These are phyloP conservation scores for Vultur gryphus DNA, from an alignment of 2,797 vertebrate species.

Conservation along the genomic window DNA sequence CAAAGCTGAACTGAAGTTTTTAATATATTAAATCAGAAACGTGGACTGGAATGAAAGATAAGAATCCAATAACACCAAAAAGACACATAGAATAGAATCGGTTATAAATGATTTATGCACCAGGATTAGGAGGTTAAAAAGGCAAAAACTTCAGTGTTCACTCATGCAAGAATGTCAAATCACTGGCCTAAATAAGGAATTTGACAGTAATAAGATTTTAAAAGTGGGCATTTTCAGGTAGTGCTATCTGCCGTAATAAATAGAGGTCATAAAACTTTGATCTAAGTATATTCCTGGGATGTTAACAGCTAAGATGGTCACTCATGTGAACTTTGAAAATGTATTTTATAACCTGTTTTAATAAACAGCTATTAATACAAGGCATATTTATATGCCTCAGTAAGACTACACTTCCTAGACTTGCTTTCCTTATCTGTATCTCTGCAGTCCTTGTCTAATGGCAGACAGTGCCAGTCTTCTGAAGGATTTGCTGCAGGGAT, in stretches of 20 bases:
- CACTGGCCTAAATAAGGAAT: constrained; percentile 63
- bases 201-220: constrained; percentile 70
- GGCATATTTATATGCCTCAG: not conserved
- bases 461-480: not conserved
- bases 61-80: constrained; percentile 63
- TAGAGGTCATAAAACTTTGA: constrained; percentile 61
- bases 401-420: not conserved
- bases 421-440: not conserved
- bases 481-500: constrained; percentile 20
- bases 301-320: constrained; percentile 6
- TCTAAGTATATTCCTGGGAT: constrained; percentile 40
- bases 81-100: constrained; percentile 59
- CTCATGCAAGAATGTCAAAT: constrained; percentile 71
- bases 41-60: constrained; percentile 64
- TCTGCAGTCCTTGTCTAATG: not conserved
- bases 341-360: constrained; percentile 47
- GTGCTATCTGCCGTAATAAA: constrained; percentile 57
- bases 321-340: constrained; percentile 46
- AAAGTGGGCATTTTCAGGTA: constrained; percentile 61
- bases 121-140: constrained; percentile 73
- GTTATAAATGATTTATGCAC: constrained; percentile 70
- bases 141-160: constrained; percentile 66
- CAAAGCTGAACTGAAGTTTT: not conserved
- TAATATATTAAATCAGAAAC: constrained; percentile 57
- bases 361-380: constrained; percentile 49